Base-by-base conservation (phyloP, 2,888 invertebrate genomes). In the Deroplatys truncata region DNA sequence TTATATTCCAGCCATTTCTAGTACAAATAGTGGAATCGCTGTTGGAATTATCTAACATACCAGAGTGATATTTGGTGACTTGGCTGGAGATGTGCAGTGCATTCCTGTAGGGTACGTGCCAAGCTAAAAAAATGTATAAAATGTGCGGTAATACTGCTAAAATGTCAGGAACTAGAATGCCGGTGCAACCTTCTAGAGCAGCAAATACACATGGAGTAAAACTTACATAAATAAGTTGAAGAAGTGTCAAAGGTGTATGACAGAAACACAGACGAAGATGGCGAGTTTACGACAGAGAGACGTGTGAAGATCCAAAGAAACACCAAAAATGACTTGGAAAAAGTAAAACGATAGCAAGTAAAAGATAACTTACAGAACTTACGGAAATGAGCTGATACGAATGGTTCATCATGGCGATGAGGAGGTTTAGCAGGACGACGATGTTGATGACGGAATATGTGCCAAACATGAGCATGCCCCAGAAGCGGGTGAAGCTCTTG, bases 341-440 rank as follows among this genome's bases (percentile, higher is more conserved):
- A 82, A 82, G 72, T 20, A 25, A 86, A 82, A 20, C 28, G 29
- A 82, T 28, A n/a, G 43, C 72, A 82, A 31, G 84, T 31, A 13
- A 29, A 35, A 82, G 29, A 82, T 29, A 35, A 90, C 90, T 90
- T 90, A 90, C 90, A 90, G 89, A 88, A 95, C 97, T 96, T 94
- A 99, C 99, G 93, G 98, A 99, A 92, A 99, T 99, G 90, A 98
- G 96, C 93, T 99, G 99, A 94, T 99, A 99, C 90, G 99, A 99
- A 94, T 99, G 99, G 95, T 98, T 99, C 99, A 99, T 99, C 99
- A 99, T 99, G 92, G 99, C 99, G 92, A 99, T 99, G 91, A 99
- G 96, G 92, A 99, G 96, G 94, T 99, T 99, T 91, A 99, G 95
- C 89, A 99, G 96, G 83, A 99, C 99, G 91, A 99, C 98, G 92